Evolutionary conservation across 1,140 invertebrate genomes (phyloP), one percentile per base, ranked within the genome.

Genomic region (Spodoptera litura): DNA sequence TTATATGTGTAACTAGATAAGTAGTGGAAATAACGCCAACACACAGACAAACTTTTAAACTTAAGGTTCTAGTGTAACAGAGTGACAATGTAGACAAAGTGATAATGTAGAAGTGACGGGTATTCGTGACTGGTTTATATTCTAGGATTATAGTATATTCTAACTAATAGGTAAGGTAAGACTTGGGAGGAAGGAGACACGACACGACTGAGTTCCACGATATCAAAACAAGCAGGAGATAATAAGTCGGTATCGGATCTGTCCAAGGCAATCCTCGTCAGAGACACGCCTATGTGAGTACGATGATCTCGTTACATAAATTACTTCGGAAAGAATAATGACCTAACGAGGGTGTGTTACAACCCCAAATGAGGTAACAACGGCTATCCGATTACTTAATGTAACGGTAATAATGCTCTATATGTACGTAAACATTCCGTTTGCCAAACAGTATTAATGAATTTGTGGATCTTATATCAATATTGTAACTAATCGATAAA

Each of bases 81-180:
- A 78, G 58, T 61, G 77, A 78, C 77, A 79, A 73, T 73, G 70
- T 79, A 79, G 70, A 49, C 78, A 87, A 75, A 87, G 87, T 88
- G 87, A 87, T 86, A 87, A 80, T 49, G 73, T 90, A 84, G 80
- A 81, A 75, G 80, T 64, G 86, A 87, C 44, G 84, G 83, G 81
- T 86, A 87, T 83, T 73, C 83, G 79, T 87, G 89, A 89, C 89
- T 89, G 88, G 88, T 90, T 86, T 86, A 81, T 78, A 85, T n/a
- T 64, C 44, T 75, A 75, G 59, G 76, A 15, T 70, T 78, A 75
- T 75, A 27, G 49, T 73, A 64, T 66, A 51, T 62, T 74, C 56
- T 74, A 74, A 75, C 59, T 75, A 51, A 73, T 64, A 64, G 49
- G 25, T 75, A 75, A 75, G 59, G 12, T 75, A 64, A 49, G 10